Evolutionary conservation across 2,888 invertebrate genomes (phyloP), one percentile per base, ranked within the genome.

Genomic region (Eugnorisma glareosa): DNA sequence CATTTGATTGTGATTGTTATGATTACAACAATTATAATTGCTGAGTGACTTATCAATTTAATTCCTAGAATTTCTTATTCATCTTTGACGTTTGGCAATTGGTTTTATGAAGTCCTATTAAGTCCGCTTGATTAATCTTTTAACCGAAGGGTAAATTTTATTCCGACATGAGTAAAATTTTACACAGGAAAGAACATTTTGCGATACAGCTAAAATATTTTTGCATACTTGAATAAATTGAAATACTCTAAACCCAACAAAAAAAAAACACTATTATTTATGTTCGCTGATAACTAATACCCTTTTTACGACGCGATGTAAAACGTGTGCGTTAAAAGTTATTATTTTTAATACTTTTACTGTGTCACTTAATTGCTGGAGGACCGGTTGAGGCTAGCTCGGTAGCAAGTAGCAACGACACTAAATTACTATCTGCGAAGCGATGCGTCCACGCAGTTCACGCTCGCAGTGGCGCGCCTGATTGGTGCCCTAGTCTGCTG

Each of bases 281-380:
- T 74, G 69, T 67, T 40, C 40, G 35, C 66, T 79, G 84, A 86
- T 89, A 88, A 80, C 78, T 88, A 88, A 88, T 85, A 88, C 75
- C 54, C 69, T 79, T 89, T 89, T 86, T 84, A 89, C 78, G 84
- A 84, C 59, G 31, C 77, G 31, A 77, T 81, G 73, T 77, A 67
- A 81, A 78, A 82, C 57, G 80, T 76, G 77, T 82, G 81, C 69
- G 82, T 85, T 89, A 83, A 85, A 90, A 82, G 79, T 85, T 89
- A 90, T 89, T 90, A 89, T 92, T 91, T 90, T 93, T 93, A 91
- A 93, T 93, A 92, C 92, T 93, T 93, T 93, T 94, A 94, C 93
- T 92, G 91, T 93, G 94, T 94, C 93, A 92, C 92, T 94, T 96
- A 95, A 95, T 95, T 95, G 94, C 93, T 82, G 66, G 80, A 74